A percentile compares a stretch with the other conserved stretches of the same genome.
phyloP scores from a whole-genome alignment of 2,888 invertebrate species.

The Rhagophthalmus giganteus region DNA sequence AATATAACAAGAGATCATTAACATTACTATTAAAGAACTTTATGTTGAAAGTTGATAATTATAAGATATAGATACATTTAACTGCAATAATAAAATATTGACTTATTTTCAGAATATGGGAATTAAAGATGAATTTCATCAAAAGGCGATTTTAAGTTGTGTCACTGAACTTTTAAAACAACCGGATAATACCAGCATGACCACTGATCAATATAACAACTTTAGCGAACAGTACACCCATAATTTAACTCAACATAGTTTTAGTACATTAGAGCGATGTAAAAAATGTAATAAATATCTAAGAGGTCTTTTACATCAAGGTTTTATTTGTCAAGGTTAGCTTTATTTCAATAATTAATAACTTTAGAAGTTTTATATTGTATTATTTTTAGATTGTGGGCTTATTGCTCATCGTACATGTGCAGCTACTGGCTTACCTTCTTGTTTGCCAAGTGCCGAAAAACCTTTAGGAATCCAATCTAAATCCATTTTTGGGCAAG shows the following conservation, averaged over 20 bases:
- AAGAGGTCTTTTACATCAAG: slow-evolving; percentile 70
- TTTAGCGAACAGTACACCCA: slow-evolving; percentile 44
- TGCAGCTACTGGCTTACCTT: slow-evolving; percentile 64
- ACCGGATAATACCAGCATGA: slow-evolving; percentile 43
- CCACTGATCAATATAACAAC: slow-evolving; percentile 36
- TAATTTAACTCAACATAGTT: slow-evolving; percentile 66
- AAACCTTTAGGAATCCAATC: slow-evolving; percentile 39
- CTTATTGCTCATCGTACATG: slow-evolving; percentile 72
- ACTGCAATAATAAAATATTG: no score
- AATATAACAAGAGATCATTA: slow-evolving; percentile 13
- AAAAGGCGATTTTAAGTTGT: slow-evolving; percentile 68
- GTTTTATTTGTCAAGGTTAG: slow-evolving; percentile 69
- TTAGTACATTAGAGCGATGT: slow-evolving; percentile 69
- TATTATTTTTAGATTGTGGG: slow-evolving; percentile 62
- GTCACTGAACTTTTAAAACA: slow-evolving; percentile 65
- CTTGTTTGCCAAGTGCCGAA: slow-evolving; percentile 57
- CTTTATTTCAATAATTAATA: slow-evolving; percentile 8
- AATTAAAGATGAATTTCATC: slow-evolving; percentile 73
- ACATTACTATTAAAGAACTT: slow-evolving; percentile 11
- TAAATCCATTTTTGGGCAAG: slow-evolving; percentile 63
- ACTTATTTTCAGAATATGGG: slow-evolving; percentile 67
- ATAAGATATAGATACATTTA: no score
- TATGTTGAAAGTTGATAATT: no score
- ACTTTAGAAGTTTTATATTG: neutral
- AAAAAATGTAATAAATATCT: slow-evolving; percentile 74